Percentiles rank a stretch among this genome's conserved stretches.
Evolutionary conservation across 2,797 vertebrate genomes (phyloP).

Genomic region (Gallinago nigripennis): DNA sequence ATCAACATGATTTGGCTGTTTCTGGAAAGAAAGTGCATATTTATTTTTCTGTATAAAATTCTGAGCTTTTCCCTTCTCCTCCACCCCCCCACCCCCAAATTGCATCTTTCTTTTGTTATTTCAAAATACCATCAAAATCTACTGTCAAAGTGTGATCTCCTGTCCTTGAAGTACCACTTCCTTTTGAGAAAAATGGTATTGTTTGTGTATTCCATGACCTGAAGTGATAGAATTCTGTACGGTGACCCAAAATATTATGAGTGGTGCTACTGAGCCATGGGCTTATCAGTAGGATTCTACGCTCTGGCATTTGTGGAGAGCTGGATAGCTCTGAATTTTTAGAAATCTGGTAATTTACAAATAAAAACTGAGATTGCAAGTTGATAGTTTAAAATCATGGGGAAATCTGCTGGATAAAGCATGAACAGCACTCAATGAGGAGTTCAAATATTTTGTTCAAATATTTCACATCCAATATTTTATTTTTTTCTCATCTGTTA

Average conservation of each 20-base stretch:
- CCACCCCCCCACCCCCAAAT: no score
- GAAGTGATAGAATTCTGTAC: not conserved
- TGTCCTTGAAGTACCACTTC: not conserved
- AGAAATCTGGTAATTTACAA: not conserved
- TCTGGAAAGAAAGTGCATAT: not conserved
- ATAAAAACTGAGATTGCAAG: not conserved
- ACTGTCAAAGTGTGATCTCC: not conserved
- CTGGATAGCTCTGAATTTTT: not conserved
- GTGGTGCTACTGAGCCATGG: not conserved
- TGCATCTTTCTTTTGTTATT: not conserved
- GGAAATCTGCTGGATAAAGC: not conserved
- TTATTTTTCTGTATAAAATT: not conserved
- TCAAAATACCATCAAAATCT: not conserved
- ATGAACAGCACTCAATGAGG: not conserved
- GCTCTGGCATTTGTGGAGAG: not conserved
- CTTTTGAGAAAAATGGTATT: not conserved
- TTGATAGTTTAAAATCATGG: not conserved
- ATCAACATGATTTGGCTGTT: not conserved
- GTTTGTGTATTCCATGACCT: not conserved
- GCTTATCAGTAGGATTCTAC: not conserved
- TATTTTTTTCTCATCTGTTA: not conserved
- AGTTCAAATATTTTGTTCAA: not conserved
- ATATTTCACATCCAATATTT: not conserved
- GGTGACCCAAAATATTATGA: not conserved
- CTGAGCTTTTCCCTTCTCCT: not conserved